These are phyloP conservation scores for Artibeus lituratus DNA, from an alignment of 2,797 vertebrate genomes.

Conservation along the genomic window DNA sequence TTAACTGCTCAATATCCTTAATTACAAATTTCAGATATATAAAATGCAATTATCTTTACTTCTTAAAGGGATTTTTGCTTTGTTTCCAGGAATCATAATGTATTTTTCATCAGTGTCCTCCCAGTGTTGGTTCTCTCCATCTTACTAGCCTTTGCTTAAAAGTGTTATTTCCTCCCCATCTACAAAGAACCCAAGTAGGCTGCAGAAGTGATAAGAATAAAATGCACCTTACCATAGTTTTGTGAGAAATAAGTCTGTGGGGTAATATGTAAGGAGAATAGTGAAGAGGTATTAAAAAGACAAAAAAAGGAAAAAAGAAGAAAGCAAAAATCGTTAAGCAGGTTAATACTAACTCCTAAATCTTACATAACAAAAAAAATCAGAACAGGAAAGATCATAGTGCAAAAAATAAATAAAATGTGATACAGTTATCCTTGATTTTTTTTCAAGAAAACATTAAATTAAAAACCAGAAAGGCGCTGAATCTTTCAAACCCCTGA, in stretches of 20 bases:
- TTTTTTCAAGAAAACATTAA: not conserved
- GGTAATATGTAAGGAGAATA: not conserved
- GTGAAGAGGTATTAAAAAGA: not conserved
- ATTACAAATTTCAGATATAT: not conserved
- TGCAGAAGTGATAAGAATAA: not conserved
- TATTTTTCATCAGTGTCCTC: not conserved
- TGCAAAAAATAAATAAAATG: not conserved
- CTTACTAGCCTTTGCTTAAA: not conserved
- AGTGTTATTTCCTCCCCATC: not conserved
- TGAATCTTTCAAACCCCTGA: not conserved
- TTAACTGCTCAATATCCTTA: not conserved
- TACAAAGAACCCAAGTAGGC: not conserved
- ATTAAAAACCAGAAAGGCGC: conserved; percentile 16
- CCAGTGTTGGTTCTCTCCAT: not conserved
- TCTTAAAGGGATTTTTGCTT: not conserved
- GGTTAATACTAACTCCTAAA: not conserved
- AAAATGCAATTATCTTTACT: not conserved
- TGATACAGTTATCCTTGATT: not conserved
- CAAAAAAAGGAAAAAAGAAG: not conserved
- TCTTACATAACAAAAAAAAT: not conserved
- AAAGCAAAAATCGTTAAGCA: not conserved
- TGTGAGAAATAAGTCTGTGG: not conserved
- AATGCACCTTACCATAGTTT: not conserved
- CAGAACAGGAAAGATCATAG: not conserved
- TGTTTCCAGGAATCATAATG: not conserved